Base-by-base conservation (phyloP, 2,888 invertebrate genomes). In the Monochamus alternatus region DNA sequence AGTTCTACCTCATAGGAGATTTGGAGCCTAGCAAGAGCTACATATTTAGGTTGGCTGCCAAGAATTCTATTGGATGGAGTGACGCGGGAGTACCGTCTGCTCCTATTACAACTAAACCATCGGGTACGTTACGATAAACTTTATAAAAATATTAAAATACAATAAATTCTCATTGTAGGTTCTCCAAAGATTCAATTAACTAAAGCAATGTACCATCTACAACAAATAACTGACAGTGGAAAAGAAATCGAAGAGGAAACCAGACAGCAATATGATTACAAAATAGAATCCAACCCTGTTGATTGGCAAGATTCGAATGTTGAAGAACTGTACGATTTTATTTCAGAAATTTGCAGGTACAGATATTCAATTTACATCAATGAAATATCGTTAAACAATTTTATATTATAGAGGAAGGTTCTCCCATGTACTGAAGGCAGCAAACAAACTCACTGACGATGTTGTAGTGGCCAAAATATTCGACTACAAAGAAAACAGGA, bases 11-110 rank as follows among this genome's bases (percentile, higher is more conserved):
- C 14, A 92, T 98, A 1, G 92, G 92, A 81, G 93, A 94, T 80
- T 91, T 99, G n/a, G 90, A 92, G 70, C 93, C 96, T 0, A 93
- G 94, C 80, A 94, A 94, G 43, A 93, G 93, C 84, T 98, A 99
- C 89, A 94, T 96, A 82, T 98, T 98, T 90, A 92, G 98, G 75
- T 91, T 98, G 44, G 93, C 96, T 0, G 96, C 97, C 0, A 92
- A 94, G 81, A 99, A 99, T 89, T 93, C 94, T 70, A 96, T 98
- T 86, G 98, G 98, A 0, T 97, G 97, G 95, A 97, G 98, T 89
- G 95, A 96, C 72, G 94, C 95, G 86, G 97, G 97, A 64, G 94
- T 96, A 78, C 94, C 96, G 0, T 95, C 96, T 1, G 92, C 93
- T 76, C 90, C 95, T 0, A 90, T 94, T 30, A 93, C 93, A 84